Conservation (phyloP, 2,113 vertebrate genomes). For the Petromus typicus region DNA sequence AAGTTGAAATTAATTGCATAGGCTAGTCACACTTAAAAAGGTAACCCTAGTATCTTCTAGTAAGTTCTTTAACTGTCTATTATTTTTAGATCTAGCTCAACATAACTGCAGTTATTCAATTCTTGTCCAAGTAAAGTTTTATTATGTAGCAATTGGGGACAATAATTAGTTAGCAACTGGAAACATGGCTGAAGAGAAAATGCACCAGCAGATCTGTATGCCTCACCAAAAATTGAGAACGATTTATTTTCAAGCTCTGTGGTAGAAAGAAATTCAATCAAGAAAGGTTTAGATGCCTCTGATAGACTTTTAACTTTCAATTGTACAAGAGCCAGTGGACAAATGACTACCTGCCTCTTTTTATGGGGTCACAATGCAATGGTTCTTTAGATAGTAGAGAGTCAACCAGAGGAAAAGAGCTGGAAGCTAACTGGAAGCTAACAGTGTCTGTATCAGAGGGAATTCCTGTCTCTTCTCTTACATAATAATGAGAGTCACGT, state of each 20-base stretch:
- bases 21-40: neutral
- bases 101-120: conserved; percentile 45
- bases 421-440: neutral
- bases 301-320: conserved; percentile 70
- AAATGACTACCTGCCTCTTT: conserved; percentile 38
- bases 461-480: neutral
- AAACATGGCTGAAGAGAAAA: conserved; percentile 59
- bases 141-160: conserved; percentile 61
- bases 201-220: neutral
- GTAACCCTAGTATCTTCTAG: neutral
- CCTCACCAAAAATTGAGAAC: conserved; percentile 44
- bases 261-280: conserved; percentile 72
- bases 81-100: conserved; percentile 41
- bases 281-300: conserved; percentile 69
- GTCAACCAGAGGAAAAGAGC: neutral
- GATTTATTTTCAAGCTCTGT: conserved; percentile 68
- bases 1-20: conserved; percentile 31
- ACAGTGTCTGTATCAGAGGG: neutral
- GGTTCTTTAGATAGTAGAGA: neutral
- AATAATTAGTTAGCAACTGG: conserved; percentile 66
- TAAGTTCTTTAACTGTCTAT: neutral
- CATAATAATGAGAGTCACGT: neutral
- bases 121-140: conserved; percentile 68
- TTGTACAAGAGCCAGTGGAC: conserved; percentile 45
- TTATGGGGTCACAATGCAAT: conserved; percentile 44